These are phyloP conservation scores for Phalacrocorax brasilianus DNA, from an alignment of 2,113 vertebrate species.

Conservation along the genomic window DNA sequence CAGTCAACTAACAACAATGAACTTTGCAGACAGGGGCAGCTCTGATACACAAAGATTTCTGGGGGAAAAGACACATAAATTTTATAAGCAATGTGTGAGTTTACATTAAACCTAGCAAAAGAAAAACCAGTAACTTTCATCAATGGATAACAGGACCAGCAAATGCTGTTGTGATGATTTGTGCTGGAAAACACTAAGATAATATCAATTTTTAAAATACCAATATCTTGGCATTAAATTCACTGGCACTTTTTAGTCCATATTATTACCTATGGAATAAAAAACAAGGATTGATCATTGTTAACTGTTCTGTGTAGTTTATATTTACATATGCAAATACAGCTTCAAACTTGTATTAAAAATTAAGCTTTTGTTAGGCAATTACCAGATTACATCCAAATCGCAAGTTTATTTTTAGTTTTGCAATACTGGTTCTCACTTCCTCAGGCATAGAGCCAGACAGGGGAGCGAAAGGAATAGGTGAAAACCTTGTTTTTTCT, in stretches of 20 bases:
- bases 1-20: background rate
- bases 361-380: background rate
- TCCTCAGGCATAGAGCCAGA: background rate
- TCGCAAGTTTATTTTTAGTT: background rate
- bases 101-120: background rate
- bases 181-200: background rate
- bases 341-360: background rate
- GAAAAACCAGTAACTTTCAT: background rate
- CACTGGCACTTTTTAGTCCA: slow-evolving; percentile 13
- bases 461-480: background rate
- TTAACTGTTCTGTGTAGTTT: background rate
- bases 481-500: background rate
- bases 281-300: background rate
- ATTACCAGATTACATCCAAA: background rate
- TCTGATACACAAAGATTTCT: background rate
- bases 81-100: background rate
- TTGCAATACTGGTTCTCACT: background rate
- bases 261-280: slow-evolving; percentile 26
- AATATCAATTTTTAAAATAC: background rate
- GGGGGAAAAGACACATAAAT: background rate
- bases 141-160: background rate
- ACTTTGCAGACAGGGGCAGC: background rate
- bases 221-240: background rate
- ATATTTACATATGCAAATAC: background rate
- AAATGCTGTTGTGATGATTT: background rate